Percentiles rank a stretch among this genome's conserved stretches.
These are phyloP conservation scores for Pangasius djambal DNA, from an alignment of 2,797 vertebrate species.

Conservation along the genomic window DNA sequence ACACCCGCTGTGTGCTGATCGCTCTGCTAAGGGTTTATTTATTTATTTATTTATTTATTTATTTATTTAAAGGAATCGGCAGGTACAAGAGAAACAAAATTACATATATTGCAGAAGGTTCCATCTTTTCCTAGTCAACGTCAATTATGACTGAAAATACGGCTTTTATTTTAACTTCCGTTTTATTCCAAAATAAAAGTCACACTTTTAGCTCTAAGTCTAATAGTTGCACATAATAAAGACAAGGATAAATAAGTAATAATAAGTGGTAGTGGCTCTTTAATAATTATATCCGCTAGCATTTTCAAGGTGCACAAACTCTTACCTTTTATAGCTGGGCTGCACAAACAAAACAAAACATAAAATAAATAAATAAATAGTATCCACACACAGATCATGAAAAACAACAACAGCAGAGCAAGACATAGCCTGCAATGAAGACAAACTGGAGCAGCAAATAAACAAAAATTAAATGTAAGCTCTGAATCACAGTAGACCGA, in stretches of 20 bases:
- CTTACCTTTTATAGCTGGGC: not conserved
- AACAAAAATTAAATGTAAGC: not conserved
- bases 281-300: not conserved
- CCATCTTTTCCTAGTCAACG: not conserved
- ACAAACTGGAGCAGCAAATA: not conserved
- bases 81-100: not conserved
- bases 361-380: not conserved
- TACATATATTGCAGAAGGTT: not conserved
- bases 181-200: slow-evolving; percentile 23
- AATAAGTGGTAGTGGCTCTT: not conserved
- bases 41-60: no score
- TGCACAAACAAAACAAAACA: not conserved
- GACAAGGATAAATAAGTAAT: not conserved
- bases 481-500: not conserved
- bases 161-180: slow-evolving; percentile 22
- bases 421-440: not conserved
- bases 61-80: not conserved
- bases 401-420: not conserved
- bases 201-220: not conserved
- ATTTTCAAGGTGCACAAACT: not conserved
- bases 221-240: no score
- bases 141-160: not conserved
- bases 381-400: not conserved
- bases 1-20: no score
- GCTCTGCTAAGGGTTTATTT: no score